Evolutionary conservation across 2,113 vertebrate species (phyloP).

Genomic region (Lophochroa leadbeateri): DNA sequence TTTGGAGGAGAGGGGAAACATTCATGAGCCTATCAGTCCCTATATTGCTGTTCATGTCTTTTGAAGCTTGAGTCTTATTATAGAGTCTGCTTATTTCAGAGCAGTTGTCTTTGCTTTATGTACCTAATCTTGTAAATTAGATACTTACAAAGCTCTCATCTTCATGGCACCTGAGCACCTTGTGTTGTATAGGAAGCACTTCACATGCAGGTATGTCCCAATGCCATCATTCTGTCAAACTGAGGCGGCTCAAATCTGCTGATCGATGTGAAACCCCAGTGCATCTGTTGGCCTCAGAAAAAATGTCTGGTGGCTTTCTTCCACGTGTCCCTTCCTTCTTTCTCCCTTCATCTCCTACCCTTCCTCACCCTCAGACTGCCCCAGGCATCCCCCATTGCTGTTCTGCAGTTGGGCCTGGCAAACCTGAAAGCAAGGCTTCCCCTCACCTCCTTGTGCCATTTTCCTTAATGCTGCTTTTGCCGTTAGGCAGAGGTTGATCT

Average conservation of each 20-base stretch:
- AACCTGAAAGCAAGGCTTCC: neutral
- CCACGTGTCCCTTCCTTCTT: fast-evolving
- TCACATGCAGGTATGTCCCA: neutral
- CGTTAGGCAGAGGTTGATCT: neutral
- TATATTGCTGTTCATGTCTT: neutral
- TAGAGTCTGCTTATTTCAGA: neutral
- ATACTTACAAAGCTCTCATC: neutral
- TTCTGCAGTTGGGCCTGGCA: neutral
- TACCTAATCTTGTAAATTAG: neutral
- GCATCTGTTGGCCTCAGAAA: neutral
- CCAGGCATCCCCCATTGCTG: fast-evolving
- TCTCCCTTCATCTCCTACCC: neutral
- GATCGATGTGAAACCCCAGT: neutral
- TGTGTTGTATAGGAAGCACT: neutral
- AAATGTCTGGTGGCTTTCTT: neutral
- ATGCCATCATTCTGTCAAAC: neutral
- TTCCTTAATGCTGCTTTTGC: neutral
- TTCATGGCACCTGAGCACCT: neutral
- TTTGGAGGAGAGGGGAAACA: neutral
- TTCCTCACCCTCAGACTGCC: neutral
- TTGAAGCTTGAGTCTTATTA: neutral
- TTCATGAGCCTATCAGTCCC: fast-evolving
- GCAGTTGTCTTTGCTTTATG: neutral
- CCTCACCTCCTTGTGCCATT: neutral
- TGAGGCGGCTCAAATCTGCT: neutral